A percentile compares a stretch with the other conserved stretches of the same genome.
Conservation (phyloP, 2,888 invertebrate genomes). For the Seira musarum region DNA sequence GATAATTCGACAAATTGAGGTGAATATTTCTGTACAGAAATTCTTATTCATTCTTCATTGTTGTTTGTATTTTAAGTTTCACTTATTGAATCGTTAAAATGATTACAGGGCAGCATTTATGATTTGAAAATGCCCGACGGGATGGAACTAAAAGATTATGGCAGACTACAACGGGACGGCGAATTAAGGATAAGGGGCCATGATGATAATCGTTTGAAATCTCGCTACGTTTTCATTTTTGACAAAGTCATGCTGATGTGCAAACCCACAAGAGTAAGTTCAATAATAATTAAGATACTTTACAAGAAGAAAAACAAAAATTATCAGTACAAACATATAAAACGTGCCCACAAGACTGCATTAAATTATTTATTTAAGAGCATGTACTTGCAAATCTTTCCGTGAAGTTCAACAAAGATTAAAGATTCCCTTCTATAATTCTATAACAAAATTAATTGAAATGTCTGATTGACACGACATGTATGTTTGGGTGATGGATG, state of each 20-base stretch:
- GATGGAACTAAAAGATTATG: constrained; percentile 89
- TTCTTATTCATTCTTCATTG: no score
- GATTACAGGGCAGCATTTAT: constrained; percentile 80
- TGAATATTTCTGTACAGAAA: constrained; percentile 70
- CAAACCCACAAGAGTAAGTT: constrained; percentile 83
- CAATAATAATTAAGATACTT: no score
- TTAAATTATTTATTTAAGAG: no score
- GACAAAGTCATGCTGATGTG: constrained; percentile 97
- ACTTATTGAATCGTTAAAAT: not conserved
- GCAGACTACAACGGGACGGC: constrained; percentile 92
- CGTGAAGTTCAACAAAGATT: no score
- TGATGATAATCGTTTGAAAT: constrained; percentile 87
- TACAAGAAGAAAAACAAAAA: no score
- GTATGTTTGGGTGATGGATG: no score
- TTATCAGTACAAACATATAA: no score
- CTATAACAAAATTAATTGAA: no score
- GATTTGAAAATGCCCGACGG: constrained; percentile 88
- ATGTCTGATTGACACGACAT: no score
- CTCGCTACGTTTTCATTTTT: constrained; percentile 94
- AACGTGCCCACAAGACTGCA: no score
- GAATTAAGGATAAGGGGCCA: constrained; percentile 94
- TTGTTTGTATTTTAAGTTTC: constrained; percentile 1
- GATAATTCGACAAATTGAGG: constrained; percentile 91
- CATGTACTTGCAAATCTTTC: no score
- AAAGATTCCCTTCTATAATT: no score